These are phyloP conservation scores for Chloroclysta siterata DNA, from an alignment of 2,888 invertebrate genomes.

Conservation along the genomic window DNA sequence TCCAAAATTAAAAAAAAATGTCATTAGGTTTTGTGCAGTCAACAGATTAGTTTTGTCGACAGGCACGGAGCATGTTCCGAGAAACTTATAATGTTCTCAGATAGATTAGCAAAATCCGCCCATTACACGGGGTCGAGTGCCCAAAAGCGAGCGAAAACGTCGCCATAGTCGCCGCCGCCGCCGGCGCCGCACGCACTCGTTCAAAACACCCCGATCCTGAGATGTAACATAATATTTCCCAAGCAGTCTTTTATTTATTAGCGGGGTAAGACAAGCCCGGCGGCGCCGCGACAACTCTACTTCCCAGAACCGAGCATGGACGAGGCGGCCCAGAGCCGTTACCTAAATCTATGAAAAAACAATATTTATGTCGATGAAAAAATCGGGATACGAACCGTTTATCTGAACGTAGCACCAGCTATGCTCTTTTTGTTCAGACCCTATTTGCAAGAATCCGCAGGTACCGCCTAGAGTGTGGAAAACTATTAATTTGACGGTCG, in stretches of 20 bases:
- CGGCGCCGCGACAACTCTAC: conserved; percentile 81
- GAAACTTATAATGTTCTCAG: conserved; percentile 32
- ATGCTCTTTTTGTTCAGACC: conserved; percentile 70
- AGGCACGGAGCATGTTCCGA: conserved; percentile 16
- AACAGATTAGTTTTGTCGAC: conserved; percentile 7
- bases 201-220: conserved; percentile 66
- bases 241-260: conserved; percentile 83
- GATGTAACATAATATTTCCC: conserved; percentile 84
- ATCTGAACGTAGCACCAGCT: conserved; percentile 71
- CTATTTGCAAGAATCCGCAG: conserved; percentile 79
- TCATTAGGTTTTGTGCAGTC: conserved; percentile 3
- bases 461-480: conserved; percentile 66
- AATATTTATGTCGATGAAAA: conserved; percentile 83
- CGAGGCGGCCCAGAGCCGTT: conserved; percentile 79
- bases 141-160: conserved; percentile 67
- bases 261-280: conserved; percentile 66
- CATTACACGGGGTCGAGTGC: conserved; percentile 69
- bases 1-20: not conserved
- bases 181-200: conserved; percentile 61
- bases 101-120: conserved; percentile 58
- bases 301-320: conserved; percentile 76
- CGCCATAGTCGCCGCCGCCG: conserved; percentile 47
- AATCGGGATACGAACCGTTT: conserved; percentile 75
- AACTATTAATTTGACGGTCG: conserved; percentile 69
- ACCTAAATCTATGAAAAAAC: conserved; percentile 75